These are phyloP conservation scores for Silurus lanzhouensis DNA, from an alignment of 2,797 vertebrate species.

Conservation along the genomic window DNA sequence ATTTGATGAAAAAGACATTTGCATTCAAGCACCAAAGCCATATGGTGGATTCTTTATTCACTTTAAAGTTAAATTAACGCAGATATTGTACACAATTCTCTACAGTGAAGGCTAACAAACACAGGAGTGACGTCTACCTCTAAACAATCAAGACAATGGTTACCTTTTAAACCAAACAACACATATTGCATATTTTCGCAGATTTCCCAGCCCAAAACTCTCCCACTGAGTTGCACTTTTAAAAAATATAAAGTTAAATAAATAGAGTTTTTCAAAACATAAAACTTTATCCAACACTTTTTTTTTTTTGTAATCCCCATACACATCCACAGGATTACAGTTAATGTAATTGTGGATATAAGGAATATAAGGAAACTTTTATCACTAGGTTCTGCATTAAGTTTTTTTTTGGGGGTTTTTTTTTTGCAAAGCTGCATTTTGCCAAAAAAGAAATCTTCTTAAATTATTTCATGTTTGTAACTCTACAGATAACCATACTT, in stretches of 20 bases:
- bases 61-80: conserved; percentile 64
- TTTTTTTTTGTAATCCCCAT: conserved; percentile 26
- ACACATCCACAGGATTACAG: conserved; percentile 48
- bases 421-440: conserved; percentile 50
- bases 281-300: conserved; percentile 58
- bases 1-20: not conserved
- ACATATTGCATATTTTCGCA: conserved; percentile 69
- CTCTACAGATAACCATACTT: conserved; percentile 51
- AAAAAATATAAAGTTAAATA: conserved; percentile 65
- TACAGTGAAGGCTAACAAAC: conserved; percentile 58
- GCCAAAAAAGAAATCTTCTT: conserved; percentile 44
- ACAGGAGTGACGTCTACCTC: conserved; percentile 57
- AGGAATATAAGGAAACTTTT: conserved; percentile 49
- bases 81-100: conserved; percentile 62
- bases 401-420: not conserved
- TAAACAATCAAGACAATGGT: conserved; percentile 57
- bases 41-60: conserved; percentile 68
- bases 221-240: conserved; percentile 52
- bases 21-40: conserved; percentile 9
- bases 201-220: conserved; percentile 52
- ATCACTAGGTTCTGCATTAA: conserved; percentile 46
- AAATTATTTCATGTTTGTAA: conserved; percentile 60
- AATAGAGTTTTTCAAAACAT: conserved; percentile 60
- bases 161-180: conserved; percentile 56
- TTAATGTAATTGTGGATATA: conserved; percentile 51